Percentiles rank a stretch among this genome's conserved stretches.
These are phyloP conservation scores for Bos javanicus DNA, from an alignment of 2,113 vertebrate species.

Conservation along the genomic window DNA sequence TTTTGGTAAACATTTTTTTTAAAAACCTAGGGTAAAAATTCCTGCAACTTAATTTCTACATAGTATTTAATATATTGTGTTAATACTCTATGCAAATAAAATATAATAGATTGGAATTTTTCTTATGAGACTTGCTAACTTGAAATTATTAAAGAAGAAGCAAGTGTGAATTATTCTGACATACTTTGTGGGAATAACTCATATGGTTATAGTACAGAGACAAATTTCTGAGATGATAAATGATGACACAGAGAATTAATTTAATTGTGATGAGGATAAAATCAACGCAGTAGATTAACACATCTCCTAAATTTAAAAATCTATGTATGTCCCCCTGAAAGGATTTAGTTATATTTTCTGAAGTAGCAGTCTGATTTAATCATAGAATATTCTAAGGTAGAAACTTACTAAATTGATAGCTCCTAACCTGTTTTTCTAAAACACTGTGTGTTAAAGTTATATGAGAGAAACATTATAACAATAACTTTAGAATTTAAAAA, in stretches of 20 bases:
- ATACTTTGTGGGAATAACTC: constrained; percentile 64
- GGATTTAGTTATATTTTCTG: constrained; percentile 38
- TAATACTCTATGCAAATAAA: constrained; percentile 59
- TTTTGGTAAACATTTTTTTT: background rate
- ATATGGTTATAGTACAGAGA: constrained; percentile 31
- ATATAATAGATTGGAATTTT: constrained; percentile 70
- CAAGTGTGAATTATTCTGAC: constrained; percentile 76
- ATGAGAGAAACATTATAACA: background rate
- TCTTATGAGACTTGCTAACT: constrained; percentile 70
- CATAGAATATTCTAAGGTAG: constrained; percentile 25
- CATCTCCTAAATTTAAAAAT: constrained; percentile 31
- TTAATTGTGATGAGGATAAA: constrained; percentile 61
- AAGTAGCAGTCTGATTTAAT: constrained; percentile 33
- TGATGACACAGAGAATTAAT: constrained; percentile 58
- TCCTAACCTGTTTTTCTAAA: background rate
- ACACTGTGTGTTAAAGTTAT: background rate
- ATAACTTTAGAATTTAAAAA: constrained; percentile 34
- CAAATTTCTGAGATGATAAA: constrained; percentile 72
- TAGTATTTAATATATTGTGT: constrained; percentile 26
- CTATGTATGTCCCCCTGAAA: background rate
- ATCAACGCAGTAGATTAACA: constrained; percentile 38
- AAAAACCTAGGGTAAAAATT: background rate
- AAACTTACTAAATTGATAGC: constrained; percentile 4
- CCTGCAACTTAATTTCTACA: background rate
- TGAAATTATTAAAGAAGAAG: constrained; percentile 76